These are phyloP conservation scores for Lissocephala sabroskyi DNA, from an alignment of 2,888 invertebrate genomes.

Conservation along the genomic window DNA sequence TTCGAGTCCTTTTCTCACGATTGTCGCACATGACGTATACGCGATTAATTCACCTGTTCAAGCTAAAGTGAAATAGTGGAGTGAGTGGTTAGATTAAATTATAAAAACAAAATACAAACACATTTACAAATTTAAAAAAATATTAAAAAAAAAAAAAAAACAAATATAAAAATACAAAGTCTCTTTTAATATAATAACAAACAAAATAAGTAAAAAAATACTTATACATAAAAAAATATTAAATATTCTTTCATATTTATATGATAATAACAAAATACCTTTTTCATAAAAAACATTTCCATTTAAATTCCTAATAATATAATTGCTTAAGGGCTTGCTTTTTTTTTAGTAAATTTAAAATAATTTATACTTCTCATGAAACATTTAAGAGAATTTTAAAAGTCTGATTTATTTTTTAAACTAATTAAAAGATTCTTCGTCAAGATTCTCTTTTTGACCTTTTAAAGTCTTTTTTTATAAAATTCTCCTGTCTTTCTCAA, in stretches of 20 bases:
- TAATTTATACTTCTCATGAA: too few species aligned
- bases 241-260: too few species aligned
- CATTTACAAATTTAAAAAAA: background rate
- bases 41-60: conserved; percentile 21
- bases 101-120: conserved; percentile 2
- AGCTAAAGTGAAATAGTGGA: background rate
- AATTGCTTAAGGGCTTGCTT: conserved; percentile 8
- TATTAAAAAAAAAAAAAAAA: background rate
- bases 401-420: too few species aligned
- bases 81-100: background rate
- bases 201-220: conserved; percentile 1
- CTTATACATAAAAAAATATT: background rate
- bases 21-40: conserved; percentile 44
- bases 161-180: background rate
- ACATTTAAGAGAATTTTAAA: too few species aligned
- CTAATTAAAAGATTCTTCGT: too few species aligned
- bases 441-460: too few species aligned
- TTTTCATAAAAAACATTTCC: too few species aligned
- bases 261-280: too few species aligned
- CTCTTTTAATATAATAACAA: background rate
- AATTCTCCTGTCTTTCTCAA: too few species aligned
- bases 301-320: too few species aligned
- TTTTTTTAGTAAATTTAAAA: conserved; percentile 4
- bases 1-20: conserved; percentile 14
- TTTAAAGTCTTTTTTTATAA: too few species aligned